Conservation (phyloP, 2,797 vertebrate species). For the Centroberyx gerrardi region DNA sequence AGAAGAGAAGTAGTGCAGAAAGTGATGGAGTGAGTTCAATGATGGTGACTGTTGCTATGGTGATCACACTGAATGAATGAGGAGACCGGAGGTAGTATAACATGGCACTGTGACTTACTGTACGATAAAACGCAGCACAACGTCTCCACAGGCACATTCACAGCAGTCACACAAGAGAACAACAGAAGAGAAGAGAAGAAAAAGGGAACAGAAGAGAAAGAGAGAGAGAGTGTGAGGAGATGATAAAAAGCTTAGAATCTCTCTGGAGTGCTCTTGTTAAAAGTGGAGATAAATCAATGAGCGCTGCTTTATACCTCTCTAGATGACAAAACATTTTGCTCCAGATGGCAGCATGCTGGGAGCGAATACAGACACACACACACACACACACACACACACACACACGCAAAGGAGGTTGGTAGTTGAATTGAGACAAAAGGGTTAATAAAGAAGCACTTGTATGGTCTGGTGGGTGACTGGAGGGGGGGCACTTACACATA, state of each 20-base stretch:
- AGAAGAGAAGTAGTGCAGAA: too few species aligned
- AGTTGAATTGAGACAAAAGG: neutral
- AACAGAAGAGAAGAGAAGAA: neutral
- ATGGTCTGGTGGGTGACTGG: too few species aligned
- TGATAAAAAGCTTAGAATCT: slow-evolving; percentile 8
- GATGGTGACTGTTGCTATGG: too few species aligned
- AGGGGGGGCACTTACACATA: too few species aligned
- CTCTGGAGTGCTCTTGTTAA: slow-evolving; percentile 12
- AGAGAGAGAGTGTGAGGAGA: neutral
- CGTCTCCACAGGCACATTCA: neutral
- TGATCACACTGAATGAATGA: neutral
- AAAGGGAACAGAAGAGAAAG: neutral
- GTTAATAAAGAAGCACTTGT: too few species aligned
- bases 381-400: slow-evolving; percentile 5
- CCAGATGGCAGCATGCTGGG: slow-evolving; percentile 36
- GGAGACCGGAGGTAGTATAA: neutral
- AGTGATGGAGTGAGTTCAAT: too few species aligned
- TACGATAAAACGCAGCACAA: too few species aligned
- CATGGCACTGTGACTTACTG: neutral
- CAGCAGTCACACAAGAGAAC: neutral
- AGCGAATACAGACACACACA: slow-evolving; percentile 17
- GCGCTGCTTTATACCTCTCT: slow-evolving; percentile 19
- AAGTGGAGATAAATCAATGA: slow-evolving; percentile 43
- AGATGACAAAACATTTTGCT: slow-evolving; percentile 20
- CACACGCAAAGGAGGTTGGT: slow-evolving; percentile 9